A percentile compares a stretch with the other conserved stretches of the same genome.
Evolutionary conservation across 2,888 invertebrate genomes (phyloP).

Genomic region (Hydroisotoma schaefferi): DNA sequence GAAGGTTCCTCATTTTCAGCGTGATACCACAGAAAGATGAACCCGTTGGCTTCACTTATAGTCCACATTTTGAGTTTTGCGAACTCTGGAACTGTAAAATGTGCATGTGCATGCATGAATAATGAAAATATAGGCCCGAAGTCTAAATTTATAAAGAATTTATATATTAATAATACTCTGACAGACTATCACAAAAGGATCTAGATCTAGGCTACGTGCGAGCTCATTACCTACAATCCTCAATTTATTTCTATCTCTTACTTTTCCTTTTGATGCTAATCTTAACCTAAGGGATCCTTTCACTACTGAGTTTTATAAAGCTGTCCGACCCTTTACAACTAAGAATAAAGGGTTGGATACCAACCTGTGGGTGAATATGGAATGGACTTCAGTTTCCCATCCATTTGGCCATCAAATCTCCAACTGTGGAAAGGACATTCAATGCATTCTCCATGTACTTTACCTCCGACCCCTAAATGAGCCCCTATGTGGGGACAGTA

Average conservation of each 20-base stretch:
- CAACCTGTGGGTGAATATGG: conserved; percentile 60
- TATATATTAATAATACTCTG: too few species aligned
- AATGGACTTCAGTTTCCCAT: conserved; percentile 69
- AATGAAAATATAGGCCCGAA: too few species aligned
- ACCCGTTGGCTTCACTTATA: conserved; percentile 65
- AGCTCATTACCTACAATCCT: too few species aligned
- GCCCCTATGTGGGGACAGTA: conserved; percentile 88
- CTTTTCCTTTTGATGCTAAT: too few species aligned
- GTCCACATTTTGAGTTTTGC: conserved; percentile 69
- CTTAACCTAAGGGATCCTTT: too few species aligned
- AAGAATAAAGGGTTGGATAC: too few species aligned
- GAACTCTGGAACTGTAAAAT: conserved; percentile 62
- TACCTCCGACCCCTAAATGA: conserved; percentile 73
- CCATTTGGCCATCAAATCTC: conserved; percentile 66
- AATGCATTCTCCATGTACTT: conserved; percentile 62
- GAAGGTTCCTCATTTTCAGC: conserved; percentile 65
- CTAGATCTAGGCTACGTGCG: too few species aligned
- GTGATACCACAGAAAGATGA: conserved; percentile 80
- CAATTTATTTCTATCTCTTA: too few species aligned
- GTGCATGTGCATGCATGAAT: not conserved
- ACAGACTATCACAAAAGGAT: too few species aligned
- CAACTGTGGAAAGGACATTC: conserved; percentile 88
- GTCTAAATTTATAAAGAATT: too few species aligned
- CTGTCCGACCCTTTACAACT: too few species aligned
- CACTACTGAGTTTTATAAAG: not conserved